Evolutionary conservation across 2,797 vertebrate species (phyloP), one percentile per base, ranked within the genome.

Genomic region (Crenuchus spilurus): DNA sequence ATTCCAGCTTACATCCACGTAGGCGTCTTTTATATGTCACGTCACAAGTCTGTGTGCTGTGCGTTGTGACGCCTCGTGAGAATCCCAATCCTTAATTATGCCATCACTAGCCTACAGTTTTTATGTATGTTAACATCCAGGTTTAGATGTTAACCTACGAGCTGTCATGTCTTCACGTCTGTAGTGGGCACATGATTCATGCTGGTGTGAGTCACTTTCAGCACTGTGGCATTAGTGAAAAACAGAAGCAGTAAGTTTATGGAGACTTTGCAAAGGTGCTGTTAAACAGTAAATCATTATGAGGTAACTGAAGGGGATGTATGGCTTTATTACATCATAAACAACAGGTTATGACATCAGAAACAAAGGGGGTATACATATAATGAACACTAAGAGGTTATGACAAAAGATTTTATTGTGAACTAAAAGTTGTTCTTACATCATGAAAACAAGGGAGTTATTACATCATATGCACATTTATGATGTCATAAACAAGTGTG

Each of bases 31-130:
- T 44, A 26, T 18, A 46, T 62, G 73, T 69, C 55, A 62, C 35
- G 48, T 62, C 46, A 35, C 35, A 42, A 52, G 63, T 46, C 37
- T 14, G 54, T 42, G 31, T 6, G 33, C 41, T 11, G 13, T 51
- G 68, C 57, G 6, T 48, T 33, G 68, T 18, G 37, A 33, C 63
- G 30, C 37, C 46, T 48, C 18, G 31, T n/a, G 42, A 62, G 33
- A 31, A 44, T 46, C 64, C 72, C 28, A 62, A 57, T 63, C 74
- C 35, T 3, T 65, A 75, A 77, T 79, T 70, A 74, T 74, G 69
- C 72, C 69, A 30, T 76, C 62, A 63, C 42, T 44, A 42, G 41
- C 62, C 62, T 33, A 65, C 26, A 51, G 61, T 54, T 41, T 58
- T 39, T 58, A 22, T 16, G 6, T 55, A 22, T 65, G 65, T 48